phyloP scores from a whole-genome alignment of 1,140 invertebrate genomes.

The Heterodera carotae region DNA sequence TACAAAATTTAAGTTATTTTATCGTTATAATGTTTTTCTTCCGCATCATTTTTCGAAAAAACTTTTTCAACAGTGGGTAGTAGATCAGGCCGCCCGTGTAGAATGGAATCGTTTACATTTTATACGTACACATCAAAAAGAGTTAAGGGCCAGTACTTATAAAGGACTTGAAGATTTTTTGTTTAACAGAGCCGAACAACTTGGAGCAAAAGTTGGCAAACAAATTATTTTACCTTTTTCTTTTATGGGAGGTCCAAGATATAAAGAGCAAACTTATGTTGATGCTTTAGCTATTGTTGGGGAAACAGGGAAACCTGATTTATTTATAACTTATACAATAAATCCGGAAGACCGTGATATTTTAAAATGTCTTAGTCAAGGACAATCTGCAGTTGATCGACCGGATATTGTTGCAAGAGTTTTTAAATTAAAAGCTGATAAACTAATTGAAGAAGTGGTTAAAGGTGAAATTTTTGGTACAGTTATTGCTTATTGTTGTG shows the following conservation, averaged over 20 bases:
- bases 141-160: not conserved
- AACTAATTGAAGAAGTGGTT: too few species aligned
- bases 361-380: too few species aligned
- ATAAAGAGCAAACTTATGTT: constrained; percentile 3
- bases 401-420: too few species aligned
- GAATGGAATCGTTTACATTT: constrained; percentile 23
- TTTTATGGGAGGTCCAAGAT: constrained; percentile 5
- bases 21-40: constrained; percentile 17
- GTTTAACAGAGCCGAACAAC: not conserved
- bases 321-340: too few species aligned
- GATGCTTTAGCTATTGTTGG: constrained; percentile 7
- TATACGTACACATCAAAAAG: constrained; percentile 6
- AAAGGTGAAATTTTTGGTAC: too few species aligned
- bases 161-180: constrained; percentile 1
- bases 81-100: constrained; percentile 2
- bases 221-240: constrained; percentile 11
- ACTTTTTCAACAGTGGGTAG: too few species aligned
- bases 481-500: too few species aligned
- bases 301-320: too few species aligned
- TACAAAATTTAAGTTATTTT: constrained; percentile 23
- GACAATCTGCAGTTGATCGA: too few species aligned
- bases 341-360: too few species aligned
- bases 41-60: constrained; percentile 11
- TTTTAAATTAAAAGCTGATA: too few species aligned
- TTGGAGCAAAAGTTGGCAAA: too few species aligned